Base-by-base conservation (phyloP, 1,140 invertebrate genomes). In the Nebria ingens region DNA sequence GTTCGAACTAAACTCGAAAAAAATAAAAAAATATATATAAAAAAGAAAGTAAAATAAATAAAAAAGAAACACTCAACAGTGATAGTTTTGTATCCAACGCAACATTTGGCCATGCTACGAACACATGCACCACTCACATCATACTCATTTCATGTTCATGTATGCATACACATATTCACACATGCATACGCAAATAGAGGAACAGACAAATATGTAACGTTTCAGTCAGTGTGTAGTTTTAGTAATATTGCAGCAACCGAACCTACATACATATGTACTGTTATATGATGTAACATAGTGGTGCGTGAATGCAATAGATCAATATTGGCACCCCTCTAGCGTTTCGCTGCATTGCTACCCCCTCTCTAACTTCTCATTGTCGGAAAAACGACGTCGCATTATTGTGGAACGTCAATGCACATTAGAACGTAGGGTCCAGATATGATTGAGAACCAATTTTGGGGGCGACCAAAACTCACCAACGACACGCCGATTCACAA, bases 391-490 rank as follows among this genome's bases (percentile, higher is more conserved):
- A 17, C 40, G 40, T 6, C 40, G 40, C 40, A 45, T 45, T 45
- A 45, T 45, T 45, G 40, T 17, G 40, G 40, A 3, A 45, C 40
- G 40, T 45, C 40, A 45, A 4, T 45, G 40, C 40, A 45, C 40
- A 45, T 45, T 45, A 45, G 40, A 17, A 17, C 40, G 40, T n/a
- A 17, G 40, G 40, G 40, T 45, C 15, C 40, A 45, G 40, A 45
- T 45, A 45, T 45, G 40, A 45, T 45, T 45, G 40, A 45, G 40
- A 45, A 45, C 40, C 40, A 45, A 45, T 45, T 45, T 17, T 4
- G n/a, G 40, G 40, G 40, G 40, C 4, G 40, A 45, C 40, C 40
- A 45, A 45, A n/a, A 45, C 40, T 9, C 15, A 4, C 40, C 9
- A 3, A 45, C 9, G 15, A 45, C 40, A 45, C 9, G 40, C 17